Percentiles rank a stretch among this genome's conserved stretches.
Evolutionary conservation across 2,888 invertebrate species (phyloP).

Genomic region (Latrodectus elegans): DNA sequence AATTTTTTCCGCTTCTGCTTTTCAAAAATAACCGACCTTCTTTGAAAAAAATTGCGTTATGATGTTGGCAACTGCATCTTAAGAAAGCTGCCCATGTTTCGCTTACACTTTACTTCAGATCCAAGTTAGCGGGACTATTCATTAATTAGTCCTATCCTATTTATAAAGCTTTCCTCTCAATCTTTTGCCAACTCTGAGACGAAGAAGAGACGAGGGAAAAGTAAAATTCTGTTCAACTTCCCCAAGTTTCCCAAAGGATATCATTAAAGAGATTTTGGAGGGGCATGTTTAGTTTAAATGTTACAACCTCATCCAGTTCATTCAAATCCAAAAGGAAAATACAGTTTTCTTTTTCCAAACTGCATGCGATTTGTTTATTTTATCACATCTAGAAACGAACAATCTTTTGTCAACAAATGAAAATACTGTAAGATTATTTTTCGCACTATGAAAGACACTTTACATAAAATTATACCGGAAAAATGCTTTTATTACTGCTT

Average conservation of each 20-base stretch:
- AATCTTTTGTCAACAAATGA: too few species aligned
- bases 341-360: neutral
- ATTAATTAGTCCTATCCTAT: conserved; percentile 66
- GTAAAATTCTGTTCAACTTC: conserved; percentile 32
- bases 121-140: conserved; percentile 64
- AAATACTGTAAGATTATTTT: too few species aligned
- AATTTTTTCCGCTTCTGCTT: conserved; percentile 44
- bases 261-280: neutral
- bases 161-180: conserved; percentile 53
- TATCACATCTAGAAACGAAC: too few species aligned
- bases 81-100: conserved; percentile 49
- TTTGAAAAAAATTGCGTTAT: conserved; percentile 54
- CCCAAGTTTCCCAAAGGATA: conserved; percentile 2
- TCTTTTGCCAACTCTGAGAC: conserved; percentile 49
- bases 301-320: neutral
- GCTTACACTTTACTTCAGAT: conserved; percentile 52
- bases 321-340: neutral
- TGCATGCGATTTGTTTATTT: neutral
- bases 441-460: too few species aligned
- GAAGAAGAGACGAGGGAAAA: conserved; percentile 37
- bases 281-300: neutral
- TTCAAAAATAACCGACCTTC: conserved; percentile 55
- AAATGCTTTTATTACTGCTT: too few species aligned
- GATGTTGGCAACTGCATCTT: conserved; percentile 50
- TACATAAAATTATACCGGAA: too few species aligned